Evolutionary conservation across 2,888 invertebrate genomes (phyloP).

Genomic region (Diarsia brunnea): DNA sequence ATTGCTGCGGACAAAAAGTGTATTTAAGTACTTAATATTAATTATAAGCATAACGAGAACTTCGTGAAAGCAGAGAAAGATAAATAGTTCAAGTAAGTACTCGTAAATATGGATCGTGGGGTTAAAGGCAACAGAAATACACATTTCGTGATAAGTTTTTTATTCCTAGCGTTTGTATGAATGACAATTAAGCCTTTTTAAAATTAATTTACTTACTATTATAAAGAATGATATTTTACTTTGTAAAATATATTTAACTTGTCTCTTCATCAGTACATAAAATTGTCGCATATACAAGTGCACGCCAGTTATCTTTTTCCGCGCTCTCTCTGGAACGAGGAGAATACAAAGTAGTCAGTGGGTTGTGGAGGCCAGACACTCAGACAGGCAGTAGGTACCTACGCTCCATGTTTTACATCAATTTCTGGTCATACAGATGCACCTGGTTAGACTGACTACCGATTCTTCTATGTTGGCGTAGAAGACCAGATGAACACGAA

Average conservation of each 20-base stretch:
- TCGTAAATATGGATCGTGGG: too few species aligned
- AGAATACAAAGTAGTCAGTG: neutral
- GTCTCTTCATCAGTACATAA: conserved; percentile 74
- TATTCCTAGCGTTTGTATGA: too few species aligned
- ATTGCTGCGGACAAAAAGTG: conserved; percentile 74
- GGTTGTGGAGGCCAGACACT: too few species aligned
- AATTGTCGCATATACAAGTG: conserved; percentile 75
- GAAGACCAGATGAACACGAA: too few species aligned
- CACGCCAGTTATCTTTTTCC: conserved; percentile 66
- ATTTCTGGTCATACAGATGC: too few species aligned
- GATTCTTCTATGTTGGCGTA: too few species aligned
- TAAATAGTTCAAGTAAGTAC: neutral
- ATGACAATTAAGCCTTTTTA: neutral
- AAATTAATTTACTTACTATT: conserved; percentile 71
- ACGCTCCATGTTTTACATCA: too few species aligned
- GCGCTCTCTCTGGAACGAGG: conserved; percentile 66
- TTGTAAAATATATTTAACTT: conserved; percentile 71
- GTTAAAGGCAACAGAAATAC: neutral
- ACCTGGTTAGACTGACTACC: too few species aligned
- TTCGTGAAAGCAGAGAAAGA: too few species aligned
- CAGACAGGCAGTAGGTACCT: too few species aligned
- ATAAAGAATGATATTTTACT: conserved; percentile 73
- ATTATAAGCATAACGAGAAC: too few species aligned
- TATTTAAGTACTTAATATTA: neutral
- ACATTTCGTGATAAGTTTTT: neutral